These are phyloP conservation scores for Leuctra nigra DNA, from an alignment of 2,888 invertebrate species.

Conservation along the genomic window DNA sequence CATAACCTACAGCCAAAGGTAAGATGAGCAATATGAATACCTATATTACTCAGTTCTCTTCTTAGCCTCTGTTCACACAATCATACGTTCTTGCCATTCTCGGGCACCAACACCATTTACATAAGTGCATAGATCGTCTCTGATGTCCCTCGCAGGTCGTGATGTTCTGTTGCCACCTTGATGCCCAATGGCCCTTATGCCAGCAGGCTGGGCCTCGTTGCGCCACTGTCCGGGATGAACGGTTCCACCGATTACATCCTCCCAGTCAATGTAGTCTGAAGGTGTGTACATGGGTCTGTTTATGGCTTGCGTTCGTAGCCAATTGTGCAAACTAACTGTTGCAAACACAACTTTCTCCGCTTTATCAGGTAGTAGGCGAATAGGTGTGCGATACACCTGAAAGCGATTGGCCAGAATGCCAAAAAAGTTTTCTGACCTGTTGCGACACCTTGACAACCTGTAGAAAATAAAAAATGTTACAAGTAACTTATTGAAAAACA, in stretches of 20 bases:
- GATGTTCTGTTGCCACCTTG: slow-evolving; percentile 12
- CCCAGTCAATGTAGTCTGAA: neutral
- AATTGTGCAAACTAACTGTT: slow-evolving; percentile 3
- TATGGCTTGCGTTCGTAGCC: neutral
- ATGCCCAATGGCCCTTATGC: neutral
- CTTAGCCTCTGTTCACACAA: too few species aligned
- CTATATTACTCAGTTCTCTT: too few species aligned
- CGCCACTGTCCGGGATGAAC: neutral
- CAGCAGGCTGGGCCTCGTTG: neutral
- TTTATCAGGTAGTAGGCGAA: neutral
- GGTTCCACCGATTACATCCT: neutral
- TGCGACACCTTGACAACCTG: slow-evolving; percentile 4
- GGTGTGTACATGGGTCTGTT: neutral
- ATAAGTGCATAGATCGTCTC: neutral
- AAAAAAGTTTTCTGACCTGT: slow-evolving; percentile 4
- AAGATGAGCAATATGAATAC: too few species aligned
- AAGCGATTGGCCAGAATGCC: slow-evolving; percentile 10
- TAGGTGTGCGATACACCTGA: slow-evolving; percentile 1
- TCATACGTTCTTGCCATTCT: neutral
- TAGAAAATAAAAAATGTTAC: too few species aligned
- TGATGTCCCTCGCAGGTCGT: neutral
- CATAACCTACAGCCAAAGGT: too few species aligned
- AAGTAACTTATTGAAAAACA: too few species aligned
- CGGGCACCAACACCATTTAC: slow-evolving; percentile 4
- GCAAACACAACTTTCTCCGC: neutral